Conservation (phyloP, 2,888 invertebrate species). For the Polydrusus pterygomalis region DNA sequence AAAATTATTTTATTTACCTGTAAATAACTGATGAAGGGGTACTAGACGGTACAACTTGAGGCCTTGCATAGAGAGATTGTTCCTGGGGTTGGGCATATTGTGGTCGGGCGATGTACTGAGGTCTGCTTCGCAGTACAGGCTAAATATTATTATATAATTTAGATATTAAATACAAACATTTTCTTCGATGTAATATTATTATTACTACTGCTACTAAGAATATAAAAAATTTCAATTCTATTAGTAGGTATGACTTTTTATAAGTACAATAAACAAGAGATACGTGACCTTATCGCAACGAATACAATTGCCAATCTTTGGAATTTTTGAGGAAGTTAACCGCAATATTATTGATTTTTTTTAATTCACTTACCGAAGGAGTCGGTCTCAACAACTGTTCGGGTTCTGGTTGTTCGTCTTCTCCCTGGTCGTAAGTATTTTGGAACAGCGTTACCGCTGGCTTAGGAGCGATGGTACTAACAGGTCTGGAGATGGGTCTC, state of each 20-base stretch:
- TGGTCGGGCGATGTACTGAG: conserved; percentile 63
- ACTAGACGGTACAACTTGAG: conserved; percentile 72
- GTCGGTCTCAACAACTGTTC: conserved; percentile 71
- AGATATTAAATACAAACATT: too few species aligned
- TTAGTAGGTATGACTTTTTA: too few species aligned
- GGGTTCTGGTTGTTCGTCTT: conserved; percentile 76
- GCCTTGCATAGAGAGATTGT: conserved; percentile 63
- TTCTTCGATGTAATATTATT: too few species aligned
- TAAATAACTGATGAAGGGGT: conserved; percentile 68
- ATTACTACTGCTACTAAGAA: too few species aligned
- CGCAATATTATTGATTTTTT: too few species aligned
- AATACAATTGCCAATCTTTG: too few species aligned
- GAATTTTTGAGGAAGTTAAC: too few species aligned
- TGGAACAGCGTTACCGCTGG: conserved; percentile 80
- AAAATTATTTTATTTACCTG: conserved; percentile 27
- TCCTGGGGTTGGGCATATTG: conserved; percentile 65
- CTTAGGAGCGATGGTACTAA: conserved; percentile 68
- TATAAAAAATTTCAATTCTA: too few species aligned
- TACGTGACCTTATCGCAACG: too few species aligned
- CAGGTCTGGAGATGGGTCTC: conserved; percentile 69
- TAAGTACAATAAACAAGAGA: too few species aligned
- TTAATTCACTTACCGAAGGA: conserved; percentile 64
- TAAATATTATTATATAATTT: conserved; percentile 13
- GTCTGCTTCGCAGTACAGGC: conserved; percentile 47
- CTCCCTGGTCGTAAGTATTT: conserved; percentile 81